phyloP scores from a whole-genome alignment of 1,140 invertebrate species.

The Ganaspis sp. region DNA sequence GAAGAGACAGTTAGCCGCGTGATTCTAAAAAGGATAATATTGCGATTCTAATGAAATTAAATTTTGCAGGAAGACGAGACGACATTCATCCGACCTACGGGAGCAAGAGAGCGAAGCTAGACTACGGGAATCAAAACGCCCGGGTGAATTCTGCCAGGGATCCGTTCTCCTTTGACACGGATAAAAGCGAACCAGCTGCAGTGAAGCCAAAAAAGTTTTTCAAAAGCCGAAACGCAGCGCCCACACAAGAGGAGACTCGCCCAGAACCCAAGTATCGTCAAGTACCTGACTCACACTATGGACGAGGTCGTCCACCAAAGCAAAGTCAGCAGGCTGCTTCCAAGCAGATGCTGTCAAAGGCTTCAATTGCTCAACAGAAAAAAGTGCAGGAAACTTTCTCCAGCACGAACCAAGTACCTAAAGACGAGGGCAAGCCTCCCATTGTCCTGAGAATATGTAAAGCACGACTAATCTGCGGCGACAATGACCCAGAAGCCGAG shows the following conservation, averaged over 20 bases:
- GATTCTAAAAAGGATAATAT: not conserved
- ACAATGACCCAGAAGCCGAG: conserved; percentile 62
- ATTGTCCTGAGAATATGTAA: conserved; percentile 83
- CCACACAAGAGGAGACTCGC: conserved; percentile 68
- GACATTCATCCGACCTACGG: conserved; percentile 64
- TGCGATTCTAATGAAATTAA: not conserved
- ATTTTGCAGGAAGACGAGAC: conserved; percentile 65
- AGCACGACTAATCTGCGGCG: conserved; percentile 76
- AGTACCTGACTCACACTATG: conserved; percentile 71
- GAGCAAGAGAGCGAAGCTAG: conserved; percentile 68
- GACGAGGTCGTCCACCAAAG: conserved; percentile 58
- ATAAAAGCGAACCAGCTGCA: conserved; percentile 62
- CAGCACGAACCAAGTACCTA: conserved; percentile 48
- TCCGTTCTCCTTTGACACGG: conserved; percentile 73
- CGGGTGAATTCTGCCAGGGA: conserved; percentile 66
- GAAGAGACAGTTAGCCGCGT: no score
- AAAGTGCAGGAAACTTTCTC: conserved; percentile 53
- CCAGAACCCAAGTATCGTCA: conserved; percentile 74
- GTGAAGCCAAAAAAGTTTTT: conserved; percentile 92
- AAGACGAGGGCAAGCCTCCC: conserved; percentile 79
- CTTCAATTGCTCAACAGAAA: conserved; percentile 50
- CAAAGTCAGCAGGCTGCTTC: conserved; percentile 56
- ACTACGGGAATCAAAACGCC: conserved; percentile 72
- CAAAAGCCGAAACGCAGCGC: conserved; percentile 86
- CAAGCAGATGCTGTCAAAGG: conserved; percentile 57